Percentiles rank a stretch among this genome's conserved stretches.
phyloP scores from a whole-genome alignment of 2,797 vertebrate genomes.

The Linurgus olivaceus region DNA sequence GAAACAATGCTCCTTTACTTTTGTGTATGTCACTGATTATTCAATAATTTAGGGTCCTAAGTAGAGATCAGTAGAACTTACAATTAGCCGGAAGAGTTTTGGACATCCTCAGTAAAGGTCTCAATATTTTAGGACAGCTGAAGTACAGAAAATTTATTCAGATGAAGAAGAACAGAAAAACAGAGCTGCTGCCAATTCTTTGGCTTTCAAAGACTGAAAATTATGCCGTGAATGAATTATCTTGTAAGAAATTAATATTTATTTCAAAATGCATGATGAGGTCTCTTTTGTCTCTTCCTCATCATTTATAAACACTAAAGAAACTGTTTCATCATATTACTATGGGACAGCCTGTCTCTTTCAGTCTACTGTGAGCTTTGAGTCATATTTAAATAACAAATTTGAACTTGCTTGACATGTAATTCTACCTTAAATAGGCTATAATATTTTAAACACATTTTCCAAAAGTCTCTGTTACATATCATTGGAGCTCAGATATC shows the following conservation, averaged over 20 bases:
- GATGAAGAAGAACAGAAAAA: not conserved
- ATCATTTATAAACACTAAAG: not conserved
- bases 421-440: not conserved
- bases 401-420: not conserved
- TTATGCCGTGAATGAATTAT: not conserved
- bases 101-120: not conserved
- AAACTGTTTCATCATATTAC: not conserved
- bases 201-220: not conserved
- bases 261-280: not conserved
- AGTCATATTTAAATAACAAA: conserved; percentile 28
- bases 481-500: not conserved
- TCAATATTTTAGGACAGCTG: not conserved
- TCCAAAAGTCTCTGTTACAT: not conserved
- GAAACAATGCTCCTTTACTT: not conserved
- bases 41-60: not conserved
- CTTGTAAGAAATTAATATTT: not conserved
- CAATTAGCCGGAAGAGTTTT: not conserved
- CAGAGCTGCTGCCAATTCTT: not conserved
- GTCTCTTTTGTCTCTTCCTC: not conserved
- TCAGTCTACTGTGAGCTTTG: not conserved
- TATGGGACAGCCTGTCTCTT: not conserved
- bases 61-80: not conserved
- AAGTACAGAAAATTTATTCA: not conserved
- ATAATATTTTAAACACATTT: conserved; percentile 17
- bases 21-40: not conserved